phyloP scores from a whole-genome alignment of 2,113 vertebrate genomes.

The Tragelaphus strepsiceros region DNA sequence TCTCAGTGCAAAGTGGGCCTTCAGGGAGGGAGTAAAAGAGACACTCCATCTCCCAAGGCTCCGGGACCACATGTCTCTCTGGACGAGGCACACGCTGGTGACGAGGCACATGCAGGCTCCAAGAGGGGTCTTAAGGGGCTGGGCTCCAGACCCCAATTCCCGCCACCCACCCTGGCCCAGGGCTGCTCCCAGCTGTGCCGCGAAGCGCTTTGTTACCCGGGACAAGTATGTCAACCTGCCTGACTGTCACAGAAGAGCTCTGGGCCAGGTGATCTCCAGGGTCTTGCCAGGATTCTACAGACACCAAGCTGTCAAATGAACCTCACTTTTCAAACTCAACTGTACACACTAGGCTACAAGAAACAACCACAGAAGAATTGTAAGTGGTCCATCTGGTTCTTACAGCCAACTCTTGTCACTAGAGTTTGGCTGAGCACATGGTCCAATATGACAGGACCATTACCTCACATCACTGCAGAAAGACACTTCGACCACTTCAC shows the following conservation, averaged over 20 bases:
- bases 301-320: background rate
- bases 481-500: background rate
- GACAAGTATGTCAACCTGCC: too few species aligned
- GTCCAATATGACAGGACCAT: background rate
- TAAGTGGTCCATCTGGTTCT: background rate
- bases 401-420: background rate
- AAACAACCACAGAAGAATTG: background rate
- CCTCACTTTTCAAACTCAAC: background rate
- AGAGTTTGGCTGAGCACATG: background rate
- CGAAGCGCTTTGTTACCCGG: background rate
- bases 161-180: background rate
- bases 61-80: fast-evolving
- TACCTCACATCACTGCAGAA: background rate
- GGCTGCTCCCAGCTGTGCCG: background rate
- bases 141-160: background rate
- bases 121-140: background rate
- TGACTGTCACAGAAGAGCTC: background rate
- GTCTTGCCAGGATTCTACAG: background rate
- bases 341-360: background rate
- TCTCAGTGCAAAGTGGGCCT: background rate
- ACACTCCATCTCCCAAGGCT: background rate
- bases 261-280: background rate
- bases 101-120: background rate
- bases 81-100: background rate
- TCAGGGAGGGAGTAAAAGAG: fast-evolving